Percentiles rank a stretch among this genome's conserved stretches.
phyloP scores from a whole-genome alignment of 2,888 invertebrate genomes.

The Folsomia manolachei region DNA sequence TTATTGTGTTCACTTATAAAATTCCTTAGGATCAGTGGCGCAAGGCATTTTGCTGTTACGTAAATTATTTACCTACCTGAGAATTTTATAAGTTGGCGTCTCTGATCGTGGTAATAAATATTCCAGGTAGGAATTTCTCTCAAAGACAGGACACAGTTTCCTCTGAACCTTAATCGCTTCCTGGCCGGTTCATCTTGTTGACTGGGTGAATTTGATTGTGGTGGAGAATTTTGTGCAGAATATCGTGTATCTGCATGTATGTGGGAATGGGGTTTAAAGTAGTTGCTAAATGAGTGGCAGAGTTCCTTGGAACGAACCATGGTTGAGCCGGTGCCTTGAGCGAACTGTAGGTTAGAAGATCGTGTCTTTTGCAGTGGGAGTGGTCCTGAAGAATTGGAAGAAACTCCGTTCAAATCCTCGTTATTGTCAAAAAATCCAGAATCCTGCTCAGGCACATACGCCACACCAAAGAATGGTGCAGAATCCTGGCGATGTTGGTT shows the following conservation, averaged over 20 bases:
- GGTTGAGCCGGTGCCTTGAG: background rate
- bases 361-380: background rate
- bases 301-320: background rate
- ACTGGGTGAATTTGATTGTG: background rate
- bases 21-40: too few relatives aligned
- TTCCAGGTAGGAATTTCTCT: slow-evolving; percentile 38
- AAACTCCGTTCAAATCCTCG: background rate
- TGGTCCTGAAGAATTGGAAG: background rate
- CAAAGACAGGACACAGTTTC: background rate
- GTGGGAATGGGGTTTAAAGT: too few relatives aligned
- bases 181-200: background rate
- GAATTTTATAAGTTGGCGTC: slow-evolving; percentile 32
- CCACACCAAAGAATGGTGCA: background rate
- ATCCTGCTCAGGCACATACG: background rate
- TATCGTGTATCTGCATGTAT: background rate
- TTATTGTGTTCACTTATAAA: too few relatives aligned
- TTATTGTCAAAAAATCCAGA: slow-evolving; percentile 3
- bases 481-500: background rate
- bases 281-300: too few relatives aligned
- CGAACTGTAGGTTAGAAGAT: background rate
- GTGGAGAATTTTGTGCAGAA: too few relatives aligned
- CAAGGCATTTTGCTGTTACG: too few relatives aligned
- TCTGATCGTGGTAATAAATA: slow-evolving; percentile 39
- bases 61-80: slow-evolving; percentile 21
- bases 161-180: background rate